A percentile compares a stretch with the other conserved stretches of the same genome.
These are phyloP conservation scores for Rhynchonycteris naso DNA, from an alignment of 2,797 vertebrate genomes.

Conservation along the genomic window DNA sequence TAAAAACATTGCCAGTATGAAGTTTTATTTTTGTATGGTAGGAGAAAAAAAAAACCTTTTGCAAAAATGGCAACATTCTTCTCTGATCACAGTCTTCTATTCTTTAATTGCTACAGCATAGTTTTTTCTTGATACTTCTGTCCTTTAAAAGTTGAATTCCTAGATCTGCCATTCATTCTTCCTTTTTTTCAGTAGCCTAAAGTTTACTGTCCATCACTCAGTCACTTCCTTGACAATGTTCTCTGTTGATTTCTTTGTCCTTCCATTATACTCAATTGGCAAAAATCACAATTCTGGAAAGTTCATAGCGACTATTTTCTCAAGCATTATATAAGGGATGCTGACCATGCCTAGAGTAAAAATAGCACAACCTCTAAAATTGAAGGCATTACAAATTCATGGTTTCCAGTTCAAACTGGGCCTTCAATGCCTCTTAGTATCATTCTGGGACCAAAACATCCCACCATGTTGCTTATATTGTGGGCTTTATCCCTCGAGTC, in stretches of 20 bases:
- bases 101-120: background rate
- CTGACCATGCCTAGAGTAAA: background rate
- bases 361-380: background rate
- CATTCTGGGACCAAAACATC: background rate
- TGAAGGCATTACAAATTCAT: background rate
- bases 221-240: background rate
- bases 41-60: background rate
- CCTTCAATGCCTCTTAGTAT: background rate
- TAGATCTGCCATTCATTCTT: background rate
- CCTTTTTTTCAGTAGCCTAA: background rate
- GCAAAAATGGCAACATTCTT: background rate
- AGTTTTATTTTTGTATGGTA: background rate
- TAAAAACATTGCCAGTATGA: background rate
- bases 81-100: background rate
- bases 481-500: background rate
- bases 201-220: background rate
- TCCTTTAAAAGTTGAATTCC: background rate
- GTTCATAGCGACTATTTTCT: background rate
- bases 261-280: background rate
- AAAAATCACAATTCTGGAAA: conserved; percentile 24
- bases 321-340: background rate
- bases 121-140: background rate
- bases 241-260: background rate
- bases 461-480: background rate
- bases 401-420: background rate